These are phyloP conservation scores for Resseliella maxima DNA, from an alignment of 2,888 invertebrate species.

Conservation along the genomic window DNA sequence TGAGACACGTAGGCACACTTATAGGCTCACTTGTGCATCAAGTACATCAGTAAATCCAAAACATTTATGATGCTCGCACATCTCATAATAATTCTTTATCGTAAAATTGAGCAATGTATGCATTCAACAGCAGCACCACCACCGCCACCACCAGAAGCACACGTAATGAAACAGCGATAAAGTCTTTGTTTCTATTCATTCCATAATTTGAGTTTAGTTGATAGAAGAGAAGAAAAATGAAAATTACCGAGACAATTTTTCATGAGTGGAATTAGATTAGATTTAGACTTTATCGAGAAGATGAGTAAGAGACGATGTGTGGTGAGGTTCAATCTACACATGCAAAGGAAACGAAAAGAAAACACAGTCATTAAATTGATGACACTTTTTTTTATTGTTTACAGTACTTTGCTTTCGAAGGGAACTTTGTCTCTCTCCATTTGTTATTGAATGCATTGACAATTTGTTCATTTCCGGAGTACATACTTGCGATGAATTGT, in stretches of 20 bases:
- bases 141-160: not conserved
- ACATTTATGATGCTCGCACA: conserved; percentile 24
- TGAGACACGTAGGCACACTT: conserved; percentile 48
- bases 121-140: too few relatives aligned
- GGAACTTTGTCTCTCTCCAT: conserved; percentile 31
- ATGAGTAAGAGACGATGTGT: not conserved
- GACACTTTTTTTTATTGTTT: conserved; percentile 50
- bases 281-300: not conserved
- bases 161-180: not conserved
- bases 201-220: not conserved
- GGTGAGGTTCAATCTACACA: not conserved
- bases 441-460: not conserved
- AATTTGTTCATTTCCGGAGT: not conserved
- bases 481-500: conserved; percentile 10
- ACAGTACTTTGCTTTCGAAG: not conserved
- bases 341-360: not conserved
- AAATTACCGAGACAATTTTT: conserved; percentile 45
- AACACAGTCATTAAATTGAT: conserved; percentile 51
- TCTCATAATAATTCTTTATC: conserved; percentile 17
- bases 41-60: conserved; percentile 14
- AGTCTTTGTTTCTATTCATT: not conserved
- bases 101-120: not conserved
- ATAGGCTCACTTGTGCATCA: conserved; percentile 8
- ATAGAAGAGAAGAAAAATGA: not conserved
- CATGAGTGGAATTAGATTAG: conserved; percentile 41